Evolutionary conservation across 2,797 vertebrate genomes (phyloP).

Genomic region (Emydoidea blandingii): DNA sequence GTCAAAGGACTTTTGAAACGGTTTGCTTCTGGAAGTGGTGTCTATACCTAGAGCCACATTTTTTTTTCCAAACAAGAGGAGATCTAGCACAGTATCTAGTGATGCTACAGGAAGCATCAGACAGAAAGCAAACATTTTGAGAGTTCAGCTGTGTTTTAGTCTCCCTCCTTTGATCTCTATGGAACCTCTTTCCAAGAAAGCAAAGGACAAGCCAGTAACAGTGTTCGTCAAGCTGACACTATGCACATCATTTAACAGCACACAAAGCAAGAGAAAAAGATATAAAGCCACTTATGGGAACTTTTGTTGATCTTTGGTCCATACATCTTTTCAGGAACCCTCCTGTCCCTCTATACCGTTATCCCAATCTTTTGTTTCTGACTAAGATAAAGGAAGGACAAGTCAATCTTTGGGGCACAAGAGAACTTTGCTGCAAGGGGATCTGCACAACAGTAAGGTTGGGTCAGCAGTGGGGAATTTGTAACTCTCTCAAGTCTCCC

Average conservation of each 20-base stretch:
- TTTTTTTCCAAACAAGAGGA: background rate
- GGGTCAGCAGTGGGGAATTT: background rate
- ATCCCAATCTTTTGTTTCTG: background rate
- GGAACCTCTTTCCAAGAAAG: accelerated
- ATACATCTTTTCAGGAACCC: background rate
- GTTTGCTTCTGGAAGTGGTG: background rate
- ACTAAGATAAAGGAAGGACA: background rate
- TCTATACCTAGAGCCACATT: background rate
- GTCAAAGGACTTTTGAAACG: background rate
- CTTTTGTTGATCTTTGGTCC: background rate
- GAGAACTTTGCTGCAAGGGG: background rate
- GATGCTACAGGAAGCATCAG: background rate
- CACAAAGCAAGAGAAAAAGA: background rate
- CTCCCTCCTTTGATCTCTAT: background rate
- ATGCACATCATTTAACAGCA: background rate
- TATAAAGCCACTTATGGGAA: background rate
- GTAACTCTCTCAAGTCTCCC: background rate
- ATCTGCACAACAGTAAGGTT: background rate
- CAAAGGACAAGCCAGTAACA: background rate
- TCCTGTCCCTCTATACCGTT: accelerated
- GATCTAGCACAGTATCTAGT: background rate
- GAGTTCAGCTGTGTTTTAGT: background rate
- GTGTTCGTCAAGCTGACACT: background rate
- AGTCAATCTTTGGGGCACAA: background rate
- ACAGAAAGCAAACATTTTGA: background rate